These are phyloP conservation scores for Penaeus chinensis DNA, from an alignment of 1,140 invertebrate genomes.

Conservation along the genomic window DNA sequence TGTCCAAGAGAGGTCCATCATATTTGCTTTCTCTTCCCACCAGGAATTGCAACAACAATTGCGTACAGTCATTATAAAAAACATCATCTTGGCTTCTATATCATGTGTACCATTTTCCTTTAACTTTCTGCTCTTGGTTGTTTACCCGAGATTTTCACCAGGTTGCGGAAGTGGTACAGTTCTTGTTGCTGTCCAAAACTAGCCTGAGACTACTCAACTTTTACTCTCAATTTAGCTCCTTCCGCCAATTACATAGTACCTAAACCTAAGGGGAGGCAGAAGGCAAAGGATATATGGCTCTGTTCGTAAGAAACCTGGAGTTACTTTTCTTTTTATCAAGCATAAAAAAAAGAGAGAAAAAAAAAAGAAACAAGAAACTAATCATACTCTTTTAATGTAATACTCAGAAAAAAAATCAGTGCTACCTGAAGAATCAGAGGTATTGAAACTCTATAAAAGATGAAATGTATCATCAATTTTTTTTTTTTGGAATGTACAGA, in stretches of 20 bases:
- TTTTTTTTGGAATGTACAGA: no score
- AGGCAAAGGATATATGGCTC: slow-evolving; percentile 3
- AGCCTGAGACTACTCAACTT: slow-evolving; percentile 54
- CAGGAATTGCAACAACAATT: no score
- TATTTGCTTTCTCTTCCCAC: neutral
- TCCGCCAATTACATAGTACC: slow-evolving; percentile 11
- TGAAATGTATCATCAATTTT: no score
- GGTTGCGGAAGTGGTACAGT: neutral
- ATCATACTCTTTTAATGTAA: no score
- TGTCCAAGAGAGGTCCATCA: slow-evolving; percentile 28
- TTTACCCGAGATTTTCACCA: no score
- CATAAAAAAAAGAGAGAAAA: neutral
- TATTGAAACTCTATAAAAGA: no score
- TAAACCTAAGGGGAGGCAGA: slow-evolving; percentile 27
- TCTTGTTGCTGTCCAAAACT: slow-evolving; percentile 29
- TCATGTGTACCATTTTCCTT: slow-evolving; percentile 15
- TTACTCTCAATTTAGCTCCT: slow-evolving; percentile 48
- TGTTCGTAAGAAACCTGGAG: neutral
- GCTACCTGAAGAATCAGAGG: no score
- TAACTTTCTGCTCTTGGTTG: slow-evolving; percentile 7
- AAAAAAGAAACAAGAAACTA: no score
- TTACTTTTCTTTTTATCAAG: neutral
- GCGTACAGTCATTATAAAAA: no score
- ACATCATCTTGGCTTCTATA: neutral
- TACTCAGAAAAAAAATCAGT: no score